Evolutionary conservation across 2,113 vertebrate genomes (phyloP), one percentile per base, ranked within the genome.

Genomic region (Cepphus grylle): DNA sequence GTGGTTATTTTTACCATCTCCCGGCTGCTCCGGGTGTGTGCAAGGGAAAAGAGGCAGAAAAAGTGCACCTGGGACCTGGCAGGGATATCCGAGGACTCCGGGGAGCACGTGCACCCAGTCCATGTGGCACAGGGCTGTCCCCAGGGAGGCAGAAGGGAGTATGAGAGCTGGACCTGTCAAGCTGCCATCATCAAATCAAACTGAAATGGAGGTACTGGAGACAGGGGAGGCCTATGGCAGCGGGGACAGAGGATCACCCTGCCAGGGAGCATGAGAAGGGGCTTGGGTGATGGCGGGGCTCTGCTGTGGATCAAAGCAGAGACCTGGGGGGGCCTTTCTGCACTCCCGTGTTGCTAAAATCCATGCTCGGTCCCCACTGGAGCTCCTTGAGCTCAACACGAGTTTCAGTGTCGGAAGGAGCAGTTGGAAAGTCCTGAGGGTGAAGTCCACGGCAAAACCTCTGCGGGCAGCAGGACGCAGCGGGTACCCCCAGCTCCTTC

Each of bases 311-410:
- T 50, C n/a, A 73, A 69, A 65, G 29, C 12, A 72, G 49, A 82
- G 77, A 56, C 38, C 19, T 11, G 8, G 13, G 17, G 23, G 50
- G 18, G 18, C 2, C 34, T 71, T 67, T 53, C 66, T 0, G 0
- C 8, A 2, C 11, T 42, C 5, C n/a, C 1, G 0, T 36, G 22
- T 40, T 81, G 42, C 66, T 58, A 42, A 90, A 92, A 58, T 13
- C 52, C 20, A 1, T 4, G 3, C 45, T 81, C 0, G 0, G 47
- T 15, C 8, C 12, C 8, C 36, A 1, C 0, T 1, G 2, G 30
- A 20, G 6, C 2, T 13, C 59, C 27, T 49, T 0, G 0, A 38
- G 27, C 18, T 40, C 21, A 38, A 30, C 26, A 15, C 0, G 6
- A 26, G 18, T 26, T 83, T 38, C 69, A 36, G 18, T 0, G 1